Percentiles rank a stretch among this genome's conserved stretches.
Conservation (phyloP, 2,797 vertebrate genomes). For the Leptatherina wallacei region DNA sequence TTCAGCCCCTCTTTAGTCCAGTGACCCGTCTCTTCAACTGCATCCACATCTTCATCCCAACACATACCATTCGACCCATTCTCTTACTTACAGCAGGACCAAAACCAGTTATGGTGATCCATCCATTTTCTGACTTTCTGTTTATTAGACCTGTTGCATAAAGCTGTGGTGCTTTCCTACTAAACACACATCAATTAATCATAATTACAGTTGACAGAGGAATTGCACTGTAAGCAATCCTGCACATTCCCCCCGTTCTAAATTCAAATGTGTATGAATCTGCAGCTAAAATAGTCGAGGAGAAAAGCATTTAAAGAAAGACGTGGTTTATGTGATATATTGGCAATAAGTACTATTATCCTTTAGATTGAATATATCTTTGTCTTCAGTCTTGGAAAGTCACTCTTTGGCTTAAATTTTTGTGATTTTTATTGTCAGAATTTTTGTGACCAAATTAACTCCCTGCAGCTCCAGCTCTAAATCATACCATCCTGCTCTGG, state of each 20-base stretch:
- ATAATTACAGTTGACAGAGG: no score
- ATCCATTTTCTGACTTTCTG: neutral
- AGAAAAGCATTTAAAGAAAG: neutral
- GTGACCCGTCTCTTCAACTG: neutral
- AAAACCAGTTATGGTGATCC: neutral
- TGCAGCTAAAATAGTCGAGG: neutral
- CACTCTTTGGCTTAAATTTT: slow-evolving; percentile 2
- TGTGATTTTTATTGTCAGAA: neutral
- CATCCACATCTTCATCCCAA: neutral
- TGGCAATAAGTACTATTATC: neutral
- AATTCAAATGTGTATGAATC: neutral
- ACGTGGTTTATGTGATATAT: neutral
- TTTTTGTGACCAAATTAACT: neutral
- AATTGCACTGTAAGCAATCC: no score
- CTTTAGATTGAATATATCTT: neutral
- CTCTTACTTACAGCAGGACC: neutral
- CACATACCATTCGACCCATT: neutral
- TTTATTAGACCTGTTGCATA: no score
- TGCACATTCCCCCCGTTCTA: neutral
- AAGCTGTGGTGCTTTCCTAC: no score
- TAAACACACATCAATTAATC: no score
- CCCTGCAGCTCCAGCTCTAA: neutral
- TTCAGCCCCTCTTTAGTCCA: neutral
- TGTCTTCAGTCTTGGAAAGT: neutral
- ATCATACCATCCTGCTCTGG: neutral